Evolutionary conservation across 92 coral and sea anemone species (phyloP).

Genomic region (Epizoanthus scotinus): DNA sequence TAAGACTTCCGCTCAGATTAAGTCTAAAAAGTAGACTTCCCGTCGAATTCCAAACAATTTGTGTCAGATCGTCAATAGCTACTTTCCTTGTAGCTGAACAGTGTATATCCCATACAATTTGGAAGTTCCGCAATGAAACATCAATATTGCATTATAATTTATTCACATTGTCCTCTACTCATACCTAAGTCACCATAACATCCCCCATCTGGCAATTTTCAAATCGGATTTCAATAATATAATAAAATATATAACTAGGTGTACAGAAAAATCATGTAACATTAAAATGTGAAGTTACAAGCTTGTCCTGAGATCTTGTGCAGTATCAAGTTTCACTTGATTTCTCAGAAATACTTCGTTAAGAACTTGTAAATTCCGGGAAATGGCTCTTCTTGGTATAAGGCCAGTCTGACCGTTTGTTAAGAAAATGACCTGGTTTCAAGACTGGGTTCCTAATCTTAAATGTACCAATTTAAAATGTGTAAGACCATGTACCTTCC

Average conservation of each 20-base stretch:
- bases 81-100: too few species aligned
- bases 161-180: neutral
- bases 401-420: neutral
- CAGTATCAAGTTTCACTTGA: constrained; percentile 5
- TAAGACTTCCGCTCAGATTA: constrained; percentile 15
- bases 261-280: too few species aligned
- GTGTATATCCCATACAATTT: too few species aligned
- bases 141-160: neutral
- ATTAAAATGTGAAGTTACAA: neutral
- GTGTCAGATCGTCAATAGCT: too few species aligned
- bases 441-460: neutral
- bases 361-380: constrained; percentile 27
- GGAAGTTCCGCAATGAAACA: constrained; percentile 6
- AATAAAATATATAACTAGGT: too few species aligned
- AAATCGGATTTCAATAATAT: too few species aligned
- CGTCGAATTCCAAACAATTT: too few species aligned
- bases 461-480: neutral
- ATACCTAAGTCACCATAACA: too few species aligned
- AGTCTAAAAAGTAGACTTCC: too few species aligned
- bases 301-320: neutral
- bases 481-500: constrained; percentile 19
- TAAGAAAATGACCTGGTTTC: constrained; percentile 12
- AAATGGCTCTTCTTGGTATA: constrained; percentile 2
- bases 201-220: too few species aligned
- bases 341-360: constrained; percentile 34